Evolutionary conservation across 2,888 invertebrate species (phyloP), one percentile per base, ranked within the genome.

Genomic region (Chrysopilus asiliformis): DNA sequence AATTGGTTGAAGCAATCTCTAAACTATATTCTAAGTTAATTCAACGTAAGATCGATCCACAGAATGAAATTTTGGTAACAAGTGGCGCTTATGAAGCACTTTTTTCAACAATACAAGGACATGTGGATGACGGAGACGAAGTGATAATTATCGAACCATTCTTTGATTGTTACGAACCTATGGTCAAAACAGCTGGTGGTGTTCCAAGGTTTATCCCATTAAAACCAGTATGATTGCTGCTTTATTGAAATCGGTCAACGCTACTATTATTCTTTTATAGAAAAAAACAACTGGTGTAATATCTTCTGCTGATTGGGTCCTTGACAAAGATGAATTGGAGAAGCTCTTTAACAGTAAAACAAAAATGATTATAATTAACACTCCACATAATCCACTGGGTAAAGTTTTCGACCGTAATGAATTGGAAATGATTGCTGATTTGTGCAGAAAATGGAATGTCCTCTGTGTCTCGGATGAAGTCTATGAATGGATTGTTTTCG

Each of bases 91-190:
- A 97, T 56, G 91, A 94, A 57, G 86, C 94, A 1, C 66, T 99
- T 1, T 97, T 81, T 64, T 78, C 80, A 32, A 66, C 85, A 8
- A 79, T 95, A 43, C 71, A 84, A 57, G 73, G 93, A 5, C 84
- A 91, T 53, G 76, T 95, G 7, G 83, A 85, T 49, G 71, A 72
- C 2, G 91, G 81, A 1, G 85, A 85, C 57, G 86, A 94, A 67
- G 93, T 90, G 38, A 91, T 97, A 41, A 86, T 98, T 16, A 91
- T 98, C 45, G 98, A 98, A 58, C 98, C 98, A 0, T 97, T 81
- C 65, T 99, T 93, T 57, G 98, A 98, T 63, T 97, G 95, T 56
- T 98, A 99, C 54, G 87, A 84, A 47, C 91, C 93, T 2, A 93
- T 97, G 85, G 83, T 94, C 10, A 72, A 69, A 47, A 75, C 78